Percentiles rank a stretch among this genome's conserved stretches.
Evolutionary conservation across 2,888 invertebrate species (phyloP).

Genomic region (Chalcosyrphus nemorum): DNA sequence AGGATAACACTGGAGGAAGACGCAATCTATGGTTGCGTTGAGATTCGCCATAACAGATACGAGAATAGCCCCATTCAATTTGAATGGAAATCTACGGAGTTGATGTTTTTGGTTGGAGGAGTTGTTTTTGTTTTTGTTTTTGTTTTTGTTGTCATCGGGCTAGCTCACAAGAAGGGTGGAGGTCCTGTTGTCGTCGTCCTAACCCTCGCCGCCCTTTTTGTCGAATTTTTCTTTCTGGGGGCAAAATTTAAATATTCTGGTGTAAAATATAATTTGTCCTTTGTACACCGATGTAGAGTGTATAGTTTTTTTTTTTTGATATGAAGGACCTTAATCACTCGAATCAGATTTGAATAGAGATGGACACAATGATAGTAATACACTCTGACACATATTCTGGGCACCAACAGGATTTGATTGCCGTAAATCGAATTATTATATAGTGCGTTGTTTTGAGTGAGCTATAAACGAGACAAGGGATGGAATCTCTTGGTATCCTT

Average conservation of each 20-base stretch:
- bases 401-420: constrained; percentile 59
- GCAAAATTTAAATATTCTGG: constrained; percentile 67
- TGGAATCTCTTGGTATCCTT: constrained; percentile 22
- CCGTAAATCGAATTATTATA: constrained; percentile 67
- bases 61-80: constrained; percentile 71
- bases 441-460: constrained; percentile 44
- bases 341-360: constrained; percentile 31
- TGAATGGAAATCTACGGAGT: constrained; percentile 71
- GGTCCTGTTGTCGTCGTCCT: constrained; percentile 28
- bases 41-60: constrained; percentile 72
- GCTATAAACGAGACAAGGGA: background rate
- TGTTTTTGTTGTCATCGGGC: background rate
- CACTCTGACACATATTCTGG: constrained; percentile 61
- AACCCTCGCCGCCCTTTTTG: constrained; percentile 17
- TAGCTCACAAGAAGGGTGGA: too few species aligned
- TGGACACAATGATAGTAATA: constrained; percentile 19
- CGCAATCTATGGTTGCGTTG: constrained; percentile 71
- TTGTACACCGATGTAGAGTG: constrained; percentile 55
- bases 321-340: constrained; percentile 67
- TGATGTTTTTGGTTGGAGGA: constrained; percentile 61
- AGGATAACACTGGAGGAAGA: constrained; percentile 58
- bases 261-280: constrained; percentile 71
- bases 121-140: background rate
- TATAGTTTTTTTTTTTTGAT: constrained; percentile 65
- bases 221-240: constrained; percentile 58